Percentiles rank a stretch among this genome's conserved stretches.
Conservation (phyloP, 2,888 invertebrate species). For the Anorthoa munda region DNA sequence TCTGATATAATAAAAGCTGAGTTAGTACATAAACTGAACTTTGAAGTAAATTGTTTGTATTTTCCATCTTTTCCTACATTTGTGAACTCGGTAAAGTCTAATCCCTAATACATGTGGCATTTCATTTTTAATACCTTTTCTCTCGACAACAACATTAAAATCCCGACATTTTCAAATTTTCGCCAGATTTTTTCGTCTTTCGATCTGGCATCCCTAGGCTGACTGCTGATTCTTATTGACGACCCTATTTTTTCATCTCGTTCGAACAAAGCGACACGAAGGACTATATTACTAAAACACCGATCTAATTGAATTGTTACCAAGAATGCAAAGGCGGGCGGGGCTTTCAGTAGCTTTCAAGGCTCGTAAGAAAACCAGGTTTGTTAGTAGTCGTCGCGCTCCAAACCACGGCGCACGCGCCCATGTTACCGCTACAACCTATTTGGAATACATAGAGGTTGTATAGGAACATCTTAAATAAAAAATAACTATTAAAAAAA, state of each 20-base stretch:
- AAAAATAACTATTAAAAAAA: conserved; percentile 34
- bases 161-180: too few species aligned
- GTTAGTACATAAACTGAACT: too few species aligned
- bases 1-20: too few species aligned
- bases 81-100: too few species aligned
- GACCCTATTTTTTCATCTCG: conserved; percentile 55
- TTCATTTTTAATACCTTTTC: too few species aligned
- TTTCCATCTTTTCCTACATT: too few species aligned
- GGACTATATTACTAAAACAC: conserved; percentile 63
- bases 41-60: too few species aligned
- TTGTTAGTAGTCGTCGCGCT: conserved; percentile 82
- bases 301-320: conserved; percentile 69
- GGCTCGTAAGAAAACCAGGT: conserved; percentile 76
- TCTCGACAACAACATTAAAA: too few species aligned
- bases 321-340: conserved; percentile 78
- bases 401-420: conserved; percentile 84
- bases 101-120: too few species aligned
- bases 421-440: conserved; percentile 81
- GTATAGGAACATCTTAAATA: conserved; percentile 72
- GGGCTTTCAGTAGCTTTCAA: conserved; percentile 87
- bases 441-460: conserved; percentile 84
- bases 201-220: too few species aligned
- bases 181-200: too few species aligned
- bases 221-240: conserved; percentile 51
- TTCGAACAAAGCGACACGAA: conserved; percentile 62